Percentiles rank a stretch among this genome's conserved stretches.
These are phyloP conservation scores for Pristionchus entomophagus DNA, from an alignment of 2,888 invertebrate species.

Conservation along the genomic window DNA sequence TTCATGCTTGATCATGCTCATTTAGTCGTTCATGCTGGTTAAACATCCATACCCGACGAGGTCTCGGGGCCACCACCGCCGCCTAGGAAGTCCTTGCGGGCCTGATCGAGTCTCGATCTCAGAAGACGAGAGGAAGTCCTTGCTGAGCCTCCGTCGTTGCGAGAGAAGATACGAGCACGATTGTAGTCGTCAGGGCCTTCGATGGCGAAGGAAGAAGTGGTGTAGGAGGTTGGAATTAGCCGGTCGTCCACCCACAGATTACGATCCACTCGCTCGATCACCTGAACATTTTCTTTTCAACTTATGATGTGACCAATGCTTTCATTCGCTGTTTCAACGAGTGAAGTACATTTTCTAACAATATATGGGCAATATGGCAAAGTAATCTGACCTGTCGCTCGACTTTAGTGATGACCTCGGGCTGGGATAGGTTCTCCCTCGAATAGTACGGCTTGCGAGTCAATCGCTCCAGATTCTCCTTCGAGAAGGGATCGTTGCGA, in stretches of 20 bases:
- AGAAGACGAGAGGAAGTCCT: conserved; percentile 61
- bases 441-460: conserved; percentile 73
- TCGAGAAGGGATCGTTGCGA: conserved; percentile 53
- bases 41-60: conserved; percentile 62
- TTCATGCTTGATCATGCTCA: background rate
- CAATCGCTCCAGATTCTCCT: conserved; percentile 71
- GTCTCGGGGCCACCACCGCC: conserved; percentile 48
- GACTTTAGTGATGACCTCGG: conserved; percentile 72
- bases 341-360: no score
- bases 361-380: no score
- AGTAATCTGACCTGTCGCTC: conserved; percentile 63
- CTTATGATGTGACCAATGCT: no score
- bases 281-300: no score
- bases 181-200: conserved; percentile 53
- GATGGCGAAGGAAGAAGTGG: conserved; percentile 47
- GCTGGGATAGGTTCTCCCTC: conserved; percentile 65
- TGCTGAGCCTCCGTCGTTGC: conserved; percentile 56
- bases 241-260: conserved; percentile 71
- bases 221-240: conserved; percentile 54
- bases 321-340: no score
- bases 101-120: conserved; percentile 65
- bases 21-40: background rate
- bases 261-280: conserved; percentile 74
- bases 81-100: conserved; percentile 72
- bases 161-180: conserved; percentile 60